These are phyloP conservation scores for Xestia c-nigrum DNA, from an alignment of 2,888 invertebrate species.

Conservation along the genomic window DNA sequence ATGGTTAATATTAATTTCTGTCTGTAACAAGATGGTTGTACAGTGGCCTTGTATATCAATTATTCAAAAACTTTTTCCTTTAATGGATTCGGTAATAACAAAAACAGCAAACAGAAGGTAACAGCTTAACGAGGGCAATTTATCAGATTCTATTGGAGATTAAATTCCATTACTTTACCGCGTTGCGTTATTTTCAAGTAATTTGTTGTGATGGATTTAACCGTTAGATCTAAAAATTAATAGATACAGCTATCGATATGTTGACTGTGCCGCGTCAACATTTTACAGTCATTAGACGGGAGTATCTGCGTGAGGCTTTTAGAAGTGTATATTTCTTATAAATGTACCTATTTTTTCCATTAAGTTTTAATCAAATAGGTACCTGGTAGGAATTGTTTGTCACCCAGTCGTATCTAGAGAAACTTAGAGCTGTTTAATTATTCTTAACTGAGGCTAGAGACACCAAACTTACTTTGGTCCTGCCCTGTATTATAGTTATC, in stretches of 20 bases:
- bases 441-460: not conserved
- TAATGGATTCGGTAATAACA: conserved; percentile 51
- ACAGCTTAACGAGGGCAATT: conserved; percentile 67
- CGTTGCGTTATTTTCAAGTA: conserved; percentile 61
- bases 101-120: conserved; percentile 60
- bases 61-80: conserved; percentile 47
- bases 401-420: not conserved
- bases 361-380: not conserved
- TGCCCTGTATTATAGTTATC: not conserved
- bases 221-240: conserved; percentile 5
- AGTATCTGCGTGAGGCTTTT: not conserved
- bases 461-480: not conserved
- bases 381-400: not conserved
- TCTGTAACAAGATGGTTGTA: conserved; percentile 15
- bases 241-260: not conserved
- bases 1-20: conserved; percentile 12
- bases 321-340: not conserved
- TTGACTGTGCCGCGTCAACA: not conserved
- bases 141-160: conserved; percentile 67
- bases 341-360: not conserved
- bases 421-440: not conserved
- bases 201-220: conserved; percentile 51
- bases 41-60: conserved; percentile 28
- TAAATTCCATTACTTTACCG: conserved; percentile 66
- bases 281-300: not conserved